These are phyloP conservation scores for Isotomurus palustris DNA, from an alignment of 2,888 invertebrate genomes.

Conservation along the genomic window DNA sequence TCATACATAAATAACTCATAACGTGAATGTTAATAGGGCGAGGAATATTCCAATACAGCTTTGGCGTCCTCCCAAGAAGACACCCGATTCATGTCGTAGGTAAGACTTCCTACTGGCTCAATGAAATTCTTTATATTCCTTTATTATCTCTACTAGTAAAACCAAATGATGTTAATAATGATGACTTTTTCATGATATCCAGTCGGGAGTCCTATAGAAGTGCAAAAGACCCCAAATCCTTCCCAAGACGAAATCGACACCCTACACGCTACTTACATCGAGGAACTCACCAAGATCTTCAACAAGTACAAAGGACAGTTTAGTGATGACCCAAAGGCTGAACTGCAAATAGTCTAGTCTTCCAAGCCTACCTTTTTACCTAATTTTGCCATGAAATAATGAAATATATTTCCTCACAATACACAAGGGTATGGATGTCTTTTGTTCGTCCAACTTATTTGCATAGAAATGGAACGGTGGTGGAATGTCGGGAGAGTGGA, in stretches of 20 bases:
- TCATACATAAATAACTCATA: no score
- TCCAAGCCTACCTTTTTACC: no score
- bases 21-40: conserved; percentile 58
- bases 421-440: no score
- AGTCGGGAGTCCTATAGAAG: conserved; percentile 82
- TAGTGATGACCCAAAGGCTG: conserved; percentile 48
- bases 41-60: conserved; percentile 86
- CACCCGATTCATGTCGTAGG: conserved; percentile 58
- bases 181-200: conserved; percentile 48
- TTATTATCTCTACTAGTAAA: not conserved
- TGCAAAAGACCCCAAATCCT: conserved; percentile 66
- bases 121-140: not conserved
- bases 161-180: not conserved
- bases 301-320: conserved; percentile 78
- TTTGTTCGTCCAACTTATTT: no score
- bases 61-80: conserved; percentile 77
- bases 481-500: no score
- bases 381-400: no score
- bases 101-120: conserved; percentile 4
- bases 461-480: no score
- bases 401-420: no score
- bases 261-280: conserved; percentile 70
- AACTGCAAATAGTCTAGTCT: not conserved
- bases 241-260: conserved; percentile 67
- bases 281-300: conserved; percentile 66